Percentiles rank a stretch among this genome's conserved stretches.
Evolutionary conservation across 2,113 vertebrate species (phyloP).

Genomic region (Catagonus wagneri): DNA sequence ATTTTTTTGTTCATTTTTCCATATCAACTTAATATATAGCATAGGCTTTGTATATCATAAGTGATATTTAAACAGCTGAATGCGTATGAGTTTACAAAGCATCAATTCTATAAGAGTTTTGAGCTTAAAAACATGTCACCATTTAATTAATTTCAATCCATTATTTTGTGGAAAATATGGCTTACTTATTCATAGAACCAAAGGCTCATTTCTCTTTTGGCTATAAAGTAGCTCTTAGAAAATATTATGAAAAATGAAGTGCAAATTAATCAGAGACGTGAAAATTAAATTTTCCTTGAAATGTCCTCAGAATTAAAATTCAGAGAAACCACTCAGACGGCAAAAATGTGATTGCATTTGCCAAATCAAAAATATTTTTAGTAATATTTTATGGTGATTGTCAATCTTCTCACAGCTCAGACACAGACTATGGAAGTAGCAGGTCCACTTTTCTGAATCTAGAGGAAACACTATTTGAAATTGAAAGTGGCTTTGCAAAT

Average conservation of each 20-base stretch:
- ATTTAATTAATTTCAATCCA: constrained; percentile 50
- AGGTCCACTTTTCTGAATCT: constrained; percentile 11
- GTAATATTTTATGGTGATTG: constrained; percentile 53
- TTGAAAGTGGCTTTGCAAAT: constrained; percentile 32
- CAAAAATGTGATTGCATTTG: constrained; percentile 59
- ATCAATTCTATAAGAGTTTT: constrained; percentile 29
- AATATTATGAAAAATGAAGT: constrained; percentile 66
- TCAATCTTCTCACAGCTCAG: neutral
- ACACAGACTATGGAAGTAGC: neutral
- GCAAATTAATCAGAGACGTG: constrained; percentile 62
- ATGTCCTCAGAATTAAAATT: constrained; percentile 64
- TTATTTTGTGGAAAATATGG: constrained; percentile 36
- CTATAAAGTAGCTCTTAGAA: constrained; percentile 61
- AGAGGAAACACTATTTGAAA: constrained; percentile 8
- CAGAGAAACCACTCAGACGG: constrained; percentile 59
- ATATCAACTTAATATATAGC: neutral
- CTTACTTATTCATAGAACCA: neutral
- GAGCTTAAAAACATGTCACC: constrained; percentile 6
- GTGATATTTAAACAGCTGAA: neutral
- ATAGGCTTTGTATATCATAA: neutral
- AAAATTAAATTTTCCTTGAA: constrained; percentile 68
- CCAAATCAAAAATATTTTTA: constrained; percentile 63
- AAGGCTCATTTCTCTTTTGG: constrained; percentile 46
- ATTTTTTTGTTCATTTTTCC: constrained; percentile 23
- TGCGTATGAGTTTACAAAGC: constrained; percentile 25